A percentile compares a stretch with the other conserved stretches of the same genome.
phyloP scores from a whole-genome alignment of 2,888 invertebrate species.

The Hypomecis atomaria region DNA sequence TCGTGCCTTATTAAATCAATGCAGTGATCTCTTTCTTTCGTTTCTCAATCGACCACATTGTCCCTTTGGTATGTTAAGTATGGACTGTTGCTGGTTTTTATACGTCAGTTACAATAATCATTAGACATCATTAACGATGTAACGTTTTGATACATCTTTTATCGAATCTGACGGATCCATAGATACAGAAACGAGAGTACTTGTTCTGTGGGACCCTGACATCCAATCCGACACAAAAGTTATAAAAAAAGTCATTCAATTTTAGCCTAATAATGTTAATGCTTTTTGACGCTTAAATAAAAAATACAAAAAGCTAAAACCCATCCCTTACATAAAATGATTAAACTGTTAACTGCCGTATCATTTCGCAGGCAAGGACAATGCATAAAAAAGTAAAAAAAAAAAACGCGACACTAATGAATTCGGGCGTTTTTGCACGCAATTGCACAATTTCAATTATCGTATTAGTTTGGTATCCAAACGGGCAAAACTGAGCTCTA shows the following conservation, averaged over 20 bases:
- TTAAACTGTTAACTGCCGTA: conserved; percentile 71
- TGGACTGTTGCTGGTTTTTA: background rate
- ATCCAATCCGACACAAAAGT: too few species aligned
- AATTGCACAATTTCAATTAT: conserved; percentile 86
- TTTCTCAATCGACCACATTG: too few species aligned
- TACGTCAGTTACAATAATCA: background rate
- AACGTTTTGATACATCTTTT: too few species aligned
- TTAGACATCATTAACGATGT: background rate
- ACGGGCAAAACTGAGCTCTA: conserved; percentile 28
- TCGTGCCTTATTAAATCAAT: too few species aligned
- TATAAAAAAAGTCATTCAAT: too few species aligned
- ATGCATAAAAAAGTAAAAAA: conserved; percentile 63
- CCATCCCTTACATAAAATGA: conserved; percentile 67
- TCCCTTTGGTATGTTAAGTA: background rate
- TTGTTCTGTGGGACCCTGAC: too few species aligned
- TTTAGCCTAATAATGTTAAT: background rate
- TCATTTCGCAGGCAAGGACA: conserved; percentile 64
- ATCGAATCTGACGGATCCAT: too few species aligned
- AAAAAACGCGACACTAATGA: conserved; percentile 78
- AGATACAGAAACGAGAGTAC: too few species aligned
- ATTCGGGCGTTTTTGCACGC: conserved; percentile 82
- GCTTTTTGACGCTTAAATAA: conserved; percentile 31
- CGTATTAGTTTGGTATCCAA: conserved; percentile 72
- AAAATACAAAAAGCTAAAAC: conserved; percentile 41
- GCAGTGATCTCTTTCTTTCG: too few species aligned